These are phyloP conservation scores for Todiramphus chloris DNA, from an alignment of 2,113 vertebrate species.

Conservation along the genomic window DNA sequence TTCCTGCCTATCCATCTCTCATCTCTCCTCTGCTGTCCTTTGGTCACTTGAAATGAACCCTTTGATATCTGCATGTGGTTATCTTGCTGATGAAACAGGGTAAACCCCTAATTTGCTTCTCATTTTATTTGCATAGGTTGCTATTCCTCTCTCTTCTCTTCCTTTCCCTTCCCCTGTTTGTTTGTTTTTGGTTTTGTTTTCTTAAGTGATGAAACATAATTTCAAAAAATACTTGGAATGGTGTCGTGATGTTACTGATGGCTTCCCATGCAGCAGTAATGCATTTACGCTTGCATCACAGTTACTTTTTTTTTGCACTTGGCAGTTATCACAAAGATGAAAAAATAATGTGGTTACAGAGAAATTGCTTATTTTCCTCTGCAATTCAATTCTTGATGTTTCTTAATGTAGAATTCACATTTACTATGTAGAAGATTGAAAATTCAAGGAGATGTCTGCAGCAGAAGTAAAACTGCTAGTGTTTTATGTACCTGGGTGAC, in stretches of 20 bases:
- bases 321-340: neutral
- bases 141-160: neutral
- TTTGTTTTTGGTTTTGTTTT: neutral
- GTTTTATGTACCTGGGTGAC: neutral
- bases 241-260: neutral
- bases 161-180: neutral
- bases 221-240: neutral
- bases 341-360: neutral
- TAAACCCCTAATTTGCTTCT: neutral
- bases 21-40: neutral
- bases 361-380: neutral
- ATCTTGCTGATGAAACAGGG: neutral
- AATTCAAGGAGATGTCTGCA: neutral
- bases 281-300: neutral
- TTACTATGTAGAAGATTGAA: neutral
- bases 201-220: neutral
- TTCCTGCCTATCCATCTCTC: neutral
- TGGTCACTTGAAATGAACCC: neutral
- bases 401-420: neutral
- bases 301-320: neutral
- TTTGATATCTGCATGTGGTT: neutral
- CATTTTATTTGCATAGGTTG: neutral
- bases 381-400: neutral
- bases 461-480: neutral
- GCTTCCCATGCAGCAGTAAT: neutral